Evolutionary conservation across 1,140 invertebrate species (phyloP).

Genomic region (Diachasmimorpha longicaudata): DNA sequence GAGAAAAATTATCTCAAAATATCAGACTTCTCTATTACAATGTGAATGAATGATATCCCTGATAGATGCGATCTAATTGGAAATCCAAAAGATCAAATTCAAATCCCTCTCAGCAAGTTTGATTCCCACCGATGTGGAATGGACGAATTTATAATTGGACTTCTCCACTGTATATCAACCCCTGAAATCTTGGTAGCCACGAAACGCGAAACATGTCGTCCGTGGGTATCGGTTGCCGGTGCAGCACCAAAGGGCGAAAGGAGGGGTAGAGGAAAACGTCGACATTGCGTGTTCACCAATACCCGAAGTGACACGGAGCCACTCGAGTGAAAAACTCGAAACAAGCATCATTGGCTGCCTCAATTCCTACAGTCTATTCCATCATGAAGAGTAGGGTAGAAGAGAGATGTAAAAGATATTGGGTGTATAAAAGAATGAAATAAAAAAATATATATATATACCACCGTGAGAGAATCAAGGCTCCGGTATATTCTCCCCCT

Average conservation of each 20-base stretch:
- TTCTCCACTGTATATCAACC: background rate
- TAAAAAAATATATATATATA: background rate
- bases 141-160: slow-evolving; percentile 5
- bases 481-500: background rate
- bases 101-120: background rate
- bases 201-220: slow-evolving; percentile 20
- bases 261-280: background rate
- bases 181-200: slow-evolving; percentile 19
- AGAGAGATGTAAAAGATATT: background rate
- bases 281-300: slow-evolving; percentile 10
- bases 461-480: background rate
- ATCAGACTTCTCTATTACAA: no score
- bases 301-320: slow-evolving; percentile 24
- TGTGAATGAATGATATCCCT: background rate
- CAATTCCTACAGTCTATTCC: slow-evolving; percentile 7
- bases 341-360: background rate
- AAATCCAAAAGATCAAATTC: background rate
- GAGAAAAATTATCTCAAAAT: no score
- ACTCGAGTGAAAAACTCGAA: slow-evolving; percentile 10
- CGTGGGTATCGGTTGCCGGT: slow-evolving; percentile 13
- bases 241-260: background rate
- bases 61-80: background rate
- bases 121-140: background rate
- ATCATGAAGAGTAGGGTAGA: background rate
- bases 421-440: background rate